These are phyloP conservation scores for Callipepla californica DNA, from an alignment of 2,113 vertebrate species.

Conservation along the genomic window DNA sequence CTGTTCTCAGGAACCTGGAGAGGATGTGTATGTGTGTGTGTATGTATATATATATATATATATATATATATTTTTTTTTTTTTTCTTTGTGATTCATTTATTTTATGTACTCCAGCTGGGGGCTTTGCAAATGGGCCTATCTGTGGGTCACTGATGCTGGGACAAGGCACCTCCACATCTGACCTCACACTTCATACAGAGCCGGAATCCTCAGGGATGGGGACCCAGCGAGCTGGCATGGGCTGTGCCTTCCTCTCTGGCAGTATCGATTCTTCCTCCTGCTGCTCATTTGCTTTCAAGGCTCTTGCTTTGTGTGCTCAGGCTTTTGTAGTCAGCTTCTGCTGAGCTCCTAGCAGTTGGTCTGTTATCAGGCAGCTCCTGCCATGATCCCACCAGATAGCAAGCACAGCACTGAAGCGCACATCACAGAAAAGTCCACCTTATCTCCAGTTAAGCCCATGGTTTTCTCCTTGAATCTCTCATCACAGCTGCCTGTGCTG, in stretches of 20 bases:
- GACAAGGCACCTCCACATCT: not conserved
- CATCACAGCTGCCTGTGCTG: not conserved
- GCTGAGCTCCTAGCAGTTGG: not conserved
- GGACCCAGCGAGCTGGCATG: fast-evolving
- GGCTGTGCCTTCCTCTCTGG: not conserved
- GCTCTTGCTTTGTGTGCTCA: not conserved
- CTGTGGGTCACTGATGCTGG: not conserved
- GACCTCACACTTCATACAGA: not conserved
- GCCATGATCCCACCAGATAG: not conserved
- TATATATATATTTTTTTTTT: too few relatives aligned
- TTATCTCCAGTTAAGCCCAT: not conserved
- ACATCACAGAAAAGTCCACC: not conserved
- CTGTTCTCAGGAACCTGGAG: not conserved
- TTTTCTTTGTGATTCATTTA: not conserved
- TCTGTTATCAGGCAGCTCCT: conserved; percentile 9
- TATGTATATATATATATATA: too few relatives aligned
- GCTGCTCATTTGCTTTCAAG: not conserved
- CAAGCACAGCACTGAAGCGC: not conserved
- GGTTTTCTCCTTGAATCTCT: not conserved
- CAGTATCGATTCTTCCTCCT: fast-evolving
- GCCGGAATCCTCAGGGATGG: not conserved
- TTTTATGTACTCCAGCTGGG: not conserved
- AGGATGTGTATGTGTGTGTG: not conserved
- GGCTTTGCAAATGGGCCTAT: not conserved
- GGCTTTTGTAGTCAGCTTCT: not conserved